Conservation (phyloP, 2,888 invertebrate genomes). For the Tridacna crocea region DNA sequence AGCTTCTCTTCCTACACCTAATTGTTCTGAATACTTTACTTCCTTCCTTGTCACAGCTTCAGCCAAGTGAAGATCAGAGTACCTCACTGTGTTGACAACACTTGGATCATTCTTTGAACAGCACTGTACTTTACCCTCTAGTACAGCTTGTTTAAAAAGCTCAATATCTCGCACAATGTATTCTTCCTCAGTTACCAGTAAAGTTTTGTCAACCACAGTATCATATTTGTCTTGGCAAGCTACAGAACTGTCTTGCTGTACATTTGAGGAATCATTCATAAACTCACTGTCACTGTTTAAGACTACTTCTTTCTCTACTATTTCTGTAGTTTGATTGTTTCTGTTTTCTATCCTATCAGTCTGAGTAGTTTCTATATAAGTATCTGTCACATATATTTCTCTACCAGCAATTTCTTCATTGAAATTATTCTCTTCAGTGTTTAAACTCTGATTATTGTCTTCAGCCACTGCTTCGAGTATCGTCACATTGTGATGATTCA, state of each 20-base stretch:
- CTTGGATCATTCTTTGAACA: neutral
- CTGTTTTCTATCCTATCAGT: neutral
- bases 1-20: no score
- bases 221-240: neutral
- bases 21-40: no score
- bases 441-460: neutral
- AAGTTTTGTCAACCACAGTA: neutral
- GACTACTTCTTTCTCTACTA: neutral
- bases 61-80: no score
- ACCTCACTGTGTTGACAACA: neutral
- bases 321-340: neutral
- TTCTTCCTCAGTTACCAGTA: neutral
- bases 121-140: neutral
- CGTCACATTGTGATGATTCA: neutral
- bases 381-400: neutral
- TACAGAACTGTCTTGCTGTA: neutral
- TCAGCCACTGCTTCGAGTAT: neutral
- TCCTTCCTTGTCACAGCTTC: no score
- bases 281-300: no score
- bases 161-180: slow-evolving; percentile 13
- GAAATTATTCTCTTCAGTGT: neutral
- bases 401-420: no score
- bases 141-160: neutral
- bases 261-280: no score
- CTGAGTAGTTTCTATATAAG: neutral